Conservation (phyloP, 1,140 invertebrate species). For the Bombyx mori region DNA sequence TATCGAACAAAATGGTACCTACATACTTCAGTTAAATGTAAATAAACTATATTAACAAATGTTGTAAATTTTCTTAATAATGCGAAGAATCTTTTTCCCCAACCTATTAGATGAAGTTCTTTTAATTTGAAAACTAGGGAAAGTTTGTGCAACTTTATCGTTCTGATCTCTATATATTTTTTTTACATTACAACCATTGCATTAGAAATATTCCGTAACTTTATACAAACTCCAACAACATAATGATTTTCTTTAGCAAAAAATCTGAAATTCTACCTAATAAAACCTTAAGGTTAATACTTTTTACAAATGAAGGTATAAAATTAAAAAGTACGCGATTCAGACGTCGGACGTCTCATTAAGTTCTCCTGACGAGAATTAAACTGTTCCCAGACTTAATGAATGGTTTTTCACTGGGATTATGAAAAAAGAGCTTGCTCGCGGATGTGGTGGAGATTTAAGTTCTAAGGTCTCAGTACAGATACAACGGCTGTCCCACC, state of each 20-base stretch:
- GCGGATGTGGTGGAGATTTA: conserved; percentile 21
- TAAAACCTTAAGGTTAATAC: conserved; percentile 7
- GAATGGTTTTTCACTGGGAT: conserved; percentile 29
- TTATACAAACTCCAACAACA: too few relatives aligned
- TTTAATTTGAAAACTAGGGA: not conserved
- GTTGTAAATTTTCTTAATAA: too few relatives aligned
- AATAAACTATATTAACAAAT: too few relatives aligned
- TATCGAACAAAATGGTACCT: too few relatives aligned
- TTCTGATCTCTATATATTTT: not conserved
- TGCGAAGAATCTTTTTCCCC: too few relatives aligned
- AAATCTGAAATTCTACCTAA: conserved; percentile 11
- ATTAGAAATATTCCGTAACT: too few relatives aligned
- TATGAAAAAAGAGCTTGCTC: not conserved
- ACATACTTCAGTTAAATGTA: too few relatives aligned
- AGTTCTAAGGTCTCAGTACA: too few relatives aligned
- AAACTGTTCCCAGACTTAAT: conserved; percentile 55
- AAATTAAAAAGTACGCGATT: conserved; percentile 46
- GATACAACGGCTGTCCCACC: too few relatives aligned
- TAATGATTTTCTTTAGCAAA: conserved; percentile 1
- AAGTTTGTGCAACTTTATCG: not conserved
- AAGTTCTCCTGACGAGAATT: conserved; percentile 53
- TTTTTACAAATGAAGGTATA: conserved; percentile 35
- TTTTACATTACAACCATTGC: not conserved
- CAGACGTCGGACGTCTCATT: conserved; percentile 40
- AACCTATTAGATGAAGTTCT: too few relatives aligned